Evolutionary conservation across 2,113 vertebrate species (phyloP).

Genomic region (Hippoglossus stenolepis): DNA sequence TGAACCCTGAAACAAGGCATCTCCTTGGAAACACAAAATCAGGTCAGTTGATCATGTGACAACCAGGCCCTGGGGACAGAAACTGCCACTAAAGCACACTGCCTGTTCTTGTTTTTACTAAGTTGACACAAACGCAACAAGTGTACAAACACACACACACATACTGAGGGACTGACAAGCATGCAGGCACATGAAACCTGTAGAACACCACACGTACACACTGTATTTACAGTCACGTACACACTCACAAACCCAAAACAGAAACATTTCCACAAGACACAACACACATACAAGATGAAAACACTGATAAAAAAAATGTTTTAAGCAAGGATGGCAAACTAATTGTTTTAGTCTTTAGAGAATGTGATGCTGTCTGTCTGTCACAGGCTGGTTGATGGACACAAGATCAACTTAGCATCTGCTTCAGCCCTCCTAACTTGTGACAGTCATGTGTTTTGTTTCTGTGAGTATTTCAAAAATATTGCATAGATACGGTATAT

Average conservation of each 20-base stretch:
- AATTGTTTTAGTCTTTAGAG: neutral
- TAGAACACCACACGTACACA: constrained; percentile 6
- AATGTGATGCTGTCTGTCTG: neutral
- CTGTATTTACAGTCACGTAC: neutral
- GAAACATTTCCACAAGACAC: neutral
- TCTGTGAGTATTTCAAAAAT: neutral
- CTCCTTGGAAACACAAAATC: constrained; percentile 52
- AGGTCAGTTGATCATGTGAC: constrained; percentile 61
- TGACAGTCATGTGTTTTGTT: constrained; percentile 17
- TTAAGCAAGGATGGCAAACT: neutral
- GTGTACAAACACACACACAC: neutral
- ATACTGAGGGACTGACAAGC: neutral
- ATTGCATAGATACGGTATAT: neutral
- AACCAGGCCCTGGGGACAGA: constrained; percentile 31
- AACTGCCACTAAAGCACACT: constrained; percentile 34
- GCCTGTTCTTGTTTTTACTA: constrained; percentile 34
- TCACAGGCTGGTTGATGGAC: neutral
- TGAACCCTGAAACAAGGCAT: constrained; percentile 49
- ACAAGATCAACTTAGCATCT: neutral
- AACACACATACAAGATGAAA: constrained; percentile 4
- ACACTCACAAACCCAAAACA: constrained; percentile 13
- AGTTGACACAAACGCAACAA: constrained; percentile 34
- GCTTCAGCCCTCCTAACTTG: neutral
- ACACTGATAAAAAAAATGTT: neutral
- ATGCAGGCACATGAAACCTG: neutral